Evolutionary conservation across 2,113 vertebrate genomes (phyloP), one percentile per base, ranked within the genome.

Genomic region (Elachura formosa): DNA sequence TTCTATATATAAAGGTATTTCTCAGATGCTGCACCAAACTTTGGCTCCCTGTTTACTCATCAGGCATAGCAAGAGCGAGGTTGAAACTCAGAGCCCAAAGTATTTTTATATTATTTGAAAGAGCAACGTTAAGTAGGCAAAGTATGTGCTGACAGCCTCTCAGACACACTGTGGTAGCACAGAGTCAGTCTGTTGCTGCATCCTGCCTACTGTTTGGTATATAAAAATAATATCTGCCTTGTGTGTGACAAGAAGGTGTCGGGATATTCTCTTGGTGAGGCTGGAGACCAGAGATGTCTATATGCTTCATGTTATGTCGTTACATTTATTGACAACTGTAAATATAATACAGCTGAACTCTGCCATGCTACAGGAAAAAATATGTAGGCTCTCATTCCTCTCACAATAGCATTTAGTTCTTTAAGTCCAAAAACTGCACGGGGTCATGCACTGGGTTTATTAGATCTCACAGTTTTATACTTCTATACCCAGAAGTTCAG

Each of bases 71-170:
- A 67, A 76, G 88, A 93, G 43, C 61, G 64, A 92, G 92, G 95
- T 94, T 82, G 89, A 81, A 94, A 77, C 89, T 52, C 2, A 0
- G 81, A 95, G 38, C 86, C 51, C 40, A 14, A 40, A 13, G 23
- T 94, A 83, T 87, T 94, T 97, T 93, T 96, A 77, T 34, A 75
- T 93, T 96, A 93, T 90, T 92, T 94, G 83, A 69, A 95, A 89
- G 73, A 95, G 85, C 91, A 81, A 88, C 55, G 31, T 90, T 83
- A 92, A 96, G 80, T 81, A 95, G 91, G 84, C 92, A 90, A 94
- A 97, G 89, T 92, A 90, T 62, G 92, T 93, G 95, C 94, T 96
- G 94, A 97, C 95, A 96, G 96, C 90, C 94, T 97, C 95, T 96
- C 95, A 96, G 96, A 97, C 95, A 59, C 75, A 15, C 90, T 90